phyloP scores from a whole-genome alignment of 2,113 vertebrate genomes.

The Entelurus aequoreus region DNA sequence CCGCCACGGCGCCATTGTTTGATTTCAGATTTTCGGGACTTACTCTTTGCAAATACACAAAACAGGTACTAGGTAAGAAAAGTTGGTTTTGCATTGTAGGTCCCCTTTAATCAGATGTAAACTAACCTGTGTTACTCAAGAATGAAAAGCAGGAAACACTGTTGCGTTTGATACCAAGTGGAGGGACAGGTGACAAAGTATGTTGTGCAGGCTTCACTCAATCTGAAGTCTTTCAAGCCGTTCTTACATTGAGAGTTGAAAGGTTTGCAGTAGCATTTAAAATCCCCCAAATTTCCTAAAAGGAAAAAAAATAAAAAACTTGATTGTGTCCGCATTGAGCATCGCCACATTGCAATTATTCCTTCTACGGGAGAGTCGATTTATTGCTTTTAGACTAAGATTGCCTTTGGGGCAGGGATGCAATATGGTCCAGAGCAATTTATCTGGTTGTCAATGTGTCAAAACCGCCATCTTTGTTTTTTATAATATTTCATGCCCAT shows the following conservation, averaged over 20 bases:
- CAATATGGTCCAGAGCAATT: conserved; percentile 66
- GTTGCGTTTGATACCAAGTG: conserved; percentile 1
- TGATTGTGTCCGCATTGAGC: conserved; percentile 35
- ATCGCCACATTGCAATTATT: conserved; percentile 59
- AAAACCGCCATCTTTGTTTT: conserved; percentile 62
- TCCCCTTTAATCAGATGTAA: background rate
- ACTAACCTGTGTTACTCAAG: too few relatives aligned
- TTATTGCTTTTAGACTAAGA: conserved; percentile 65
- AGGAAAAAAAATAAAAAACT: conserved; percentile 37
- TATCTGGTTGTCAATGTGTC: conserved; percentile 64
- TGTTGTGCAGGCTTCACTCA: conserved; percentile 3
- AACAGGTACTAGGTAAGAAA: too few relatives aligned
- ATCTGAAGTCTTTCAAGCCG: background rate
- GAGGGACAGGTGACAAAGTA: conserved; percentile 13
- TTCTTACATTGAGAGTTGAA: conserved; percentile 19
- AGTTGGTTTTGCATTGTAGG: too few relatives aligned
- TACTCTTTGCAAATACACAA: too few relatives aligned
- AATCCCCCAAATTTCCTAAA: conserved; percentile 30
- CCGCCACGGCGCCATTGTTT: too few relatives aligned
- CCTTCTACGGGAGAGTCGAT: conserved; percentile 48
- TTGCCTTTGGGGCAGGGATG: conserved; percentile 70
- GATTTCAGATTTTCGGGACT: too few relatives aligned
- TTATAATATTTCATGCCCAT: conserved; percentile 54
- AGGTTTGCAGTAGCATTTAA: conserved; percentile 44
- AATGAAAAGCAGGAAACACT: background rate